Evolutionary conservation across 2,888 invertebrate genomes (phyloP).

Genomic region (Podabrus alpinus): DNA sequence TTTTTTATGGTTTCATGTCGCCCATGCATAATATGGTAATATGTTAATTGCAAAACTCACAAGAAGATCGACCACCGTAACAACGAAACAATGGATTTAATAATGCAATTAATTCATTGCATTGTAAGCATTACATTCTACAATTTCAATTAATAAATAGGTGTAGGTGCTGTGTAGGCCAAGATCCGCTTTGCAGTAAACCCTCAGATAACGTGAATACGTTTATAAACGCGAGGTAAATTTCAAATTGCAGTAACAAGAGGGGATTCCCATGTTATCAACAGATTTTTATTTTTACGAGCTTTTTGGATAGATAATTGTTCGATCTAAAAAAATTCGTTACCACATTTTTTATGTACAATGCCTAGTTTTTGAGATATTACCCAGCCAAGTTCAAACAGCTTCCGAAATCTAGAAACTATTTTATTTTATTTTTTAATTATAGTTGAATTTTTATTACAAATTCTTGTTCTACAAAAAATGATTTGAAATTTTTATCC

Average conservation of each 20-base stretch:
- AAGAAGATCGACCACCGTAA: background rate
- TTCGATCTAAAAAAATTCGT: background rate
- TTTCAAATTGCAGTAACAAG: background rate
- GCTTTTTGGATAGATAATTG: background rate
- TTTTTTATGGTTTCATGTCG: no score
- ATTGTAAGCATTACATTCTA: background rate
- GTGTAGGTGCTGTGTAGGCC: background rate
- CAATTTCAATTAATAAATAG: background rate
- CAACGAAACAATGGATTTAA: background rate
- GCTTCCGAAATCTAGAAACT: background rate
- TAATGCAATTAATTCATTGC: background rate
- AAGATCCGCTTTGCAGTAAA: background rate
- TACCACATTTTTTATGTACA: background rate
- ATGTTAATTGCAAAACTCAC: background rate
- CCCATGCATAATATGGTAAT: no score
- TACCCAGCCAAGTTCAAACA: background rate
- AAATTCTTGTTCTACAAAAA: no score
- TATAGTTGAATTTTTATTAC: no score
- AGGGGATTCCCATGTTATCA: background rate
- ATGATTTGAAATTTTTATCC: no score
- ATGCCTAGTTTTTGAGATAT: background rate
- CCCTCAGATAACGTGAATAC: background rate
- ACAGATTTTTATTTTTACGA: background rate
- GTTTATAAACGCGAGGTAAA: background rate
- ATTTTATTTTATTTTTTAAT: no score